phyloP scores from a whole-genome alignment of 2,113 vertebrate species.

The Sus scrofa region DNA sequence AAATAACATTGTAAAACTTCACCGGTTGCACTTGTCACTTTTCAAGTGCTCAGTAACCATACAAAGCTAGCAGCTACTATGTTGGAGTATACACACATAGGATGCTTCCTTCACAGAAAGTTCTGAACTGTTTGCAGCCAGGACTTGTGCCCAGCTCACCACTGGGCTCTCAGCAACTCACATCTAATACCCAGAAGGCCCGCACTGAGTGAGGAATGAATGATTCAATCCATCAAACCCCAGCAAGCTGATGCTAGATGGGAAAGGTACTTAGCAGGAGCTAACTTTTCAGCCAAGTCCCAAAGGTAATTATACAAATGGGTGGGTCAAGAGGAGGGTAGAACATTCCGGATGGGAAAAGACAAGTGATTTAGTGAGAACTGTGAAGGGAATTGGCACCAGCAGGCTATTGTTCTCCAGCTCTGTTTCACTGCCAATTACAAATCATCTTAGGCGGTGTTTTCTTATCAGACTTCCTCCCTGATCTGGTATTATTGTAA shows the following conservation, averaged over 20 bases:
- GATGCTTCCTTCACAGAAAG: background rate
- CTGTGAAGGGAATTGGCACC: slow-evolving; percentile 55
- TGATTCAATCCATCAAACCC: background rate
- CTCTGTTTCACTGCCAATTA: slow-evolving; percentile 85
- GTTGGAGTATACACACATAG: background rate
- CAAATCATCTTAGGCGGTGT: slow-evolving; percentile 81
- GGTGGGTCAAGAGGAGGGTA: slow-evolving; percentile 61
- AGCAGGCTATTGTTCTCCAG: slow-evolving; percentile 72
- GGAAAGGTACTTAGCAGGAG: slow-evolving; percentile 57
- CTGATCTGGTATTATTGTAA: slow-evolving; percentile 76
- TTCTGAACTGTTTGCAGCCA: background rate
- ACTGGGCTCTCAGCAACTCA: background rate
- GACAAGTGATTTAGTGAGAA: slow-evolving; percentile 69
- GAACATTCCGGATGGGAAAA: slow-evolving; percentile 49
- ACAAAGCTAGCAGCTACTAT: background rate
- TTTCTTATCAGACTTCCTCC: slow-evolving; percentile 86
- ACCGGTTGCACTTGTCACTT: background rate
- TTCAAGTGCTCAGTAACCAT: background rate
- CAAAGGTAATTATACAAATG: slow-evolving; percentile 56
- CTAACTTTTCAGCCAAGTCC: slow-evolving; percentile 38
- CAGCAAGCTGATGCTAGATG: background rate
- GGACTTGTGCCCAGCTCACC: background rate
- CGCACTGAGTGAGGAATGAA: background rate
- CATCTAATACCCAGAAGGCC: background rate
- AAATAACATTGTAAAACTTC: background rate